Percentiles rank a stretch among this genome's conserved stretches.
Conservation (phyloP, 1,140 invertebrate genomes). For the Zaprionus davidi region DNA sequence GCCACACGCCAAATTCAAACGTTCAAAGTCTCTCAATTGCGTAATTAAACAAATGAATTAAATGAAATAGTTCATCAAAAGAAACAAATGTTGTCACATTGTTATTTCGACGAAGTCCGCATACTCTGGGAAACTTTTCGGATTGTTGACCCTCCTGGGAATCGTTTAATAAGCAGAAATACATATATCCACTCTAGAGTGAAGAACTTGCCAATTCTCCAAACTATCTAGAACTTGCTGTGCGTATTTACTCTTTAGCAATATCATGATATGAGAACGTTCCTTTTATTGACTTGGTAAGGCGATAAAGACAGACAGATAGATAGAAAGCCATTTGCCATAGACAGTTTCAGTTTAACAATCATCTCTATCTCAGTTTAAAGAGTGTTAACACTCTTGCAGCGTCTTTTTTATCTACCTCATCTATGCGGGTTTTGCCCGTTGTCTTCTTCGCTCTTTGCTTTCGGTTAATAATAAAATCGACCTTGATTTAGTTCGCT, state of each 20-base stretch:
- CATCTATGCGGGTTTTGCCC: conserved; percentile 25
- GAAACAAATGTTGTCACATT: conserved; percentile 9
- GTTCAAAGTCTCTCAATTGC: conserved; percentile 49
- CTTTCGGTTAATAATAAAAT: conserved; percentile 53
- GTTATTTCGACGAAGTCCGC: not conserved
- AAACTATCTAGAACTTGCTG: not conserved
- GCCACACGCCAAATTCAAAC: conserved; percentile 45
- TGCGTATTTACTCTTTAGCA: not conserved
- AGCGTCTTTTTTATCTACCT: conserved; percentile 18
- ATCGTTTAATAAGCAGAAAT: not conserved
- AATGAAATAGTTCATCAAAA: conserved; percentile 20
- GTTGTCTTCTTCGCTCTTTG: not conserved
- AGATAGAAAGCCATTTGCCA: not conserved
- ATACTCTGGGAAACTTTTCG: not conserved
- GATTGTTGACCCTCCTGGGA: not conserved
- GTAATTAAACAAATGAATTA: conserved; percentile 41
- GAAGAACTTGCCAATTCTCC: not conserved
- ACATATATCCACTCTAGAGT: not conserved
- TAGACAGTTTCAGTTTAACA: not conserved
- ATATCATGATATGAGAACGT: not conserved
- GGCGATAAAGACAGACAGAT: not conserved
- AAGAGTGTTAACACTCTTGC: conserved; percentile 11
- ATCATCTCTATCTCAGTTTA: not conserved
- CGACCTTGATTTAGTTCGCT: conserved; percentile 54
- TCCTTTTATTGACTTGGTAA: not conserved